These are phyloP conservation scores for Arion vulgaris DNA, from an alignment of 1,140 invertebrate genomes.

Conservation along the genomic window DNA sequence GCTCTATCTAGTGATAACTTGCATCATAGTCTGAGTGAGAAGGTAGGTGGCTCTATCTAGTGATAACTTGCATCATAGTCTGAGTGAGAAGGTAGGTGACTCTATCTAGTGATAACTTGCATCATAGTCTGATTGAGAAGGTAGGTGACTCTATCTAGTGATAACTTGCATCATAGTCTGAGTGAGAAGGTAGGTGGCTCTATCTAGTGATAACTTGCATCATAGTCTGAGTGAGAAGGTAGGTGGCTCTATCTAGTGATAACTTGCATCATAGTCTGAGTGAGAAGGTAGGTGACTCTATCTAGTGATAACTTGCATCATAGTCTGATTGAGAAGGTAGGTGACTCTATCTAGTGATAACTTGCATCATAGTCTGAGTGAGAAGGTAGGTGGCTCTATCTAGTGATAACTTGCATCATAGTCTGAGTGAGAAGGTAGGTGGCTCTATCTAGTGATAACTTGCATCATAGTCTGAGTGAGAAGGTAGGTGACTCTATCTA, in stretches of 20 bases:
- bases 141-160: no score
- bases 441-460: slow-evolving; percentile 57
- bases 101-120: slow-evolving; percentile 58
- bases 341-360: slow-evolving; percentile 54
- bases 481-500: slow-evolving; percentile 61
- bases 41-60: slow-evolving; percentile 57
- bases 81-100: slow-evolving; percentile 55
- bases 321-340: slow-evolving; percentile 53
- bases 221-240: slow-evolving; percentile 55
- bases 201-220: slow-evolving; percentile 52
- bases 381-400: slow-evolving; percentile 58
- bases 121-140: slow-evolving; percentile 55
- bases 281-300: slow-evolving; percentile 51
- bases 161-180: slow-evolving; percentile 51
- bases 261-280: slow-evolving; percentile 52
- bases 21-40: slow-evolving; percentile 51
- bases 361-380: slow-evolving; percentile 51
- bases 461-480: slow-evolving; percentile 50
- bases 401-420: slow-evolving; percentile 58
- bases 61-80: slow-evolving; percentile 56
- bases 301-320: slow-evolving; percentile 53
- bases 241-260: no score
- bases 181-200: slow-evolving; percentile 50
- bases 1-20: slow-evolving; percentile 59
- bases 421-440: slow-evolving; percentile 54